Percentiles rank a stretch among this genome's conserved stretches.
Evolutionary conservation across 1,140 invertebrate species (phyloP).

Genomic region (Ylistrum balloti): DNA sequence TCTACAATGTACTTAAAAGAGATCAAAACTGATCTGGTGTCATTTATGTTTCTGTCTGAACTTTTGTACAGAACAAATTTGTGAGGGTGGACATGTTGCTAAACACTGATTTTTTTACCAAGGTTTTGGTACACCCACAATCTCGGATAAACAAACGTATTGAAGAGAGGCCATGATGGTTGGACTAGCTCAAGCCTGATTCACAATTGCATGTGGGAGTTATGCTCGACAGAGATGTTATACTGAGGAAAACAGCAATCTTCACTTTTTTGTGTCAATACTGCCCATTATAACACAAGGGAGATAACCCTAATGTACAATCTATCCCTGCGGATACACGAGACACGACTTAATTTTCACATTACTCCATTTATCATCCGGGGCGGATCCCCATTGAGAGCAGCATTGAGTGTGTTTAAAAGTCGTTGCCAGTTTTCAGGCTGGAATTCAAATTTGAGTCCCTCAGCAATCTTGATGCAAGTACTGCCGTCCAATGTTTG

Average conservation of each 20-base stretch:
- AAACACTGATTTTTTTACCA: too few relatives aligned
- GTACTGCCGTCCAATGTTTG: conserved; percentile 74
- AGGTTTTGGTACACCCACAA: too few relatives aligned
- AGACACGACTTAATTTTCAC: neutral
- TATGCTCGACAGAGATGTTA: too few relatives aligned
- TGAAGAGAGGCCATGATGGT: neutral
- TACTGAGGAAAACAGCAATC: too few relatives aligned
- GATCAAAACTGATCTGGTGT: too few relatives aligned
- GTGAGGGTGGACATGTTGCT: too few relatives aligned
- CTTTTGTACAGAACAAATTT: too few relatives aligned
- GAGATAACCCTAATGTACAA: neutral
- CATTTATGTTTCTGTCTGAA: too few relatives aligned
- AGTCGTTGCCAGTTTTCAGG: conserved; percentile 66
- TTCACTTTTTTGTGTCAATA: too few relatives aligned
- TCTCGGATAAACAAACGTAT: too few relatives aligned
- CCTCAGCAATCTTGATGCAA: conserved; percentile 72
- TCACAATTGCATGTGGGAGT: too few relatives aligned
- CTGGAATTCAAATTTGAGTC: conserved; percentile 62
- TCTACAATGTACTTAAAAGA: too few relatives aligned
- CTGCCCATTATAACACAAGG: neutral
- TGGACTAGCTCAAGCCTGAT: neutral
- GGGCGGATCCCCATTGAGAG: conserved; percentile 55
- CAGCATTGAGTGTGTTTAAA: conserved; percentile 64
- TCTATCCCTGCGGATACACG: neutral
- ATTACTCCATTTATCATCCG: neutral